A percentile compares a stretch with the other conserved stretches of the same genome.
These are phyloP conservation scores for Pseudomyrmex concolor DNA, from an alignment of 1,140 invertebrate genomes.

Conservation along the genomic window DNA sequence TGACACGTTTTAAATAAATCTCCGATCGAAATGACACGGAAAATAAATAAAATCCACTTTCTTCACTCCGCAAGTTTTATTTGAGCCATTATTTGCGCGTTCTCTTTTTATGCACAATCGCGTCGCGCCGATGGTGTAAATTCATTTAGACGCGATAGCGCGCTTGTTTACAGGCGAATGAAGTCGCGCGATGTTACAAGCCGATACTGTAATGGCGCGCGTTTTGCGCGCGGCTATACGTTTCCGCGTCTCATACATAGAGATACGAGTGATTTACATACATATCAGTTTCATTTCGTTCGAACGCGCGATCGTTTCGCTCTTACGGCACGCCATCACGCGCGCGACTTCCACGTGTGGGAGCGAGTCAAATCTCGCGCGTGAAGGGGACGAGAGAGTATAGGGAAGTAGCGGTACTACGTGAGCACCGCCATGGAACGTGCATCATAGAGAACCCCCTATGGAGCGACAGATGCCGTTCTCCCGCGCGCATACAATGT, in stretches of 20 bases:
- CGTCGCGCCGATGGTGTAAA: neutral
- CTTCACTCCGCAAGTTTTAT: no score
- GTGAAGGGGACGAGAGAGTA: neutral
- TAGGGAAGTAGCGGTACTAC: neutral
- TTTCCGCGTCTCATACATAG: slow-evolving; percentile 72
- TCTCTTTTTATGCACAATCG: slow-evolving; percentile 8
- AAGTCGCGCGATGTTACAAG: slow-evolving; percentile 18
- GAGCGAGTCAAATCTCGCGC: slow-evolving; percentile 27
- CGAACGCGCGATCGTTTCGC: slow-evolving; percentile 34
- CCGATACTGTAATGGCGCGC: neutral
- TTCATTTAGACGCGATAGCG: slow-evolving; percentile 13
- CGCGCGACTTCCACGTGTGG: slow-evolving; percentile 24
- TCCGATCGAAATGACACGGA: no score
- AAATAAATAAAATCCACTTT: no score
- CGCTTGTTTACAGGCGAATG: slow-evolving; percentile 31
- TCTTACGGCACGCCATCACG: slow-evolving; percentile 20
- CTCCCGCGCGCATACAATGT: slow-evolving; percentile 27
- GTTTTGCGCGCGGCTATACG: slow-evolving; percentile 55
- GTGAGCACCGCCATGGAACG: slow-evolving; percentile 21
- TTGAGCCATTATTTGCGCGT: neutral
- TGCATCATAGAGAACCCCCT: slow-evolving; percentile 17
- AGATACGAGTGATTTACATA: slow-evolving; percentile 77
- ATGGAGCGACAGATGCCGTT: slow-evolving; percentile 64
- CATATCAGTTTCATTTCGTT: slow-evolving; percentile 77
- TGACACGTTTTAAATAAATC: no score